A percentile compares a stretch with the other conserved stretches of the same genome.
Conservation (phyloP, 2,113 vertebrate species). For the Coryphaenoides rupestris region DNA sequence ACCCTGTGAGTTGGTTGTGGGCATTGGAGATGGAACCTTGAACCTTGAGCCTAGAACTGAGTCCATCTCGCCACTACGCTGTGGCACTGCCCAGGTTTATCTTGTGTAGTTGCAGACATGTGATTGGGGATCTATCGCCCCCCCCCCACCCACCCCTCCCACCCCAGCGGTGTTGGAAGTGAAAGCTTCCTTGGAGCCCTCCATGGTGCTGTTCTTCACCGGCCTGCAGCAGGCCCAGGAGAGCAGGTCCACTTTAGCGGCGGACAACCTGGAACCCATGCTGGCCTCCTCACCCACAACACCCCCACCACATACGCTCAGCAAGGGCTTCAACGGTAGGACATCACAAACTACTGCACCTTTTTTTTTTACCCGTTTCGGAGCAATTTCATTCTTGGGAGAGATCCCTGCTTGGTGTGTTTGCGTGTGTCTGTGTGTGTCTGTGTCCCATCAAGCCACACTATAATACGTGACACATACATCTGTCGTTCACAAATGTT, state of each 20-base stretch:
- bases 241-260: constrained; percentile 31
- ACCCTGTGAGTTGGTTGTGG: too few species aligned
- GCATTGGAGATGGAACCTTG: too few species aligned
- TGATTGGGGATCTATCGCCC: neutral
- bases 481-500: too few species aligned
- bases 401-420: neutral
- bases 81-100: neutral
- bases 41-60: neutral
- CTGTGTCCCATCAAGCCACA: too few species aligned
- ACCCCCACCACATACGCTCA: constrained; percentile 37
- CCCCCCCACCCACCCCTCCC: constrained; percentile 5
- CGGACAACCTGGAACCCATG: constrained; percentile 68
- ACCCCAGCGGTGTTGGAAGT: constrained; percentile 73
- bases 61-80: neutral
- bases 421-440: neutral
- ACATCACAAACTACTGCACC: too few species aligned
- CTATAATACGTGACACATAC: too few species aligned
- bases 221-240: constrained; percentile 44
- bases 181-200: constrained; percentile 65
- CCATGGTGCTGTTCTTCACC: constrained; percentile 70
- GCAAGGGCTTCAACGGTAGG: constrained; percentile 80
- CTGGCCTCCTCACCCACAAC: constrained; percentile 51
- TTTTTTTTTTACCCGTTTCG: too few species aligned
- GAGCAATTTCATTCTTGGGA: too few species aligned
- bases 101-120: neutral